Percentiles rank a stretch among this genome's conserved stretches.
Evolutionary conservation across 2,113 vertebrate genomes (phyloP).

Genomic region (Spheniscus mendiculus): DNA sequence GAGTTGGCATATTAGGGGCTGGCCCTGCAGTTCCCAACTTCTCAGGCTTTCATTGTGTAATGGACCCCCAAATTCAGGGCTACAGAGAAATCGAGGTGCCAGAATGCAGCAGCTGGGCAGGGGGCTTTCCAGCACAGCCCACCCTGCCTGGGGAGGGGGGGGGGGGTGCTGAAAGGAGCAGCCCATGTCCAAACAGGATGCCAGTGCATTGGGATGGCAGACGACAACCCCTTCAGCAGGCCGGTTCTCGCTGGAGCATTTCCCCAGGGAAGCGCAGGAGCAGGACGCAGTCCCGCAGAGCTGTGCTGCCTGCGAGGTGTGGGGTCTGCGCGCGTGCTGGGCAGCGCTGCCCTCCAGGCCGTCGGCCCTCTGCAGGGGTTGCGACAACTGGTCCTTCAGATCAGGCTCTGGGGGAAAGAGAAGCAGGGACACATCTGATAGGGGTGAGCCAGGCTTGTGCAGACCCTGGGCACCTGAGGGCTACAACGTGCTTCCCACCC

Average conservation of each 20-base stretch:
- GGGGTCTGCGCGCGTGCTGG: fast-evolving
- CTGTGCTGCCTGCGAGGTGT: not conserved
- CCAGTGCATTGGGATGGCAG: fast-evolving
- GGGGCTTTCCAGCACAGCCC: not conserved
- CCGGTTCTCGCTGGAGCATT: fast-evolving
- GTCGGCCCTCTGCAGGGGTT: not conserved
- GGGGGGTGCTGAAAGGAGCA: not conserved
- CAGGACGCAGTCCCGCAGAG: not conserved
- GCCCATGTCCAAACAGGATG: fast-evolving
- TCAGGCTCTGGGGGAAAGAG: fast-evolving
- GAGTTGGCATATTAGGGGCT: fast-evolving
- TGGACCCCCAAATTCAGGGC: not conserved
- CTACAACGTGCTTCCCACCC: not conserved
- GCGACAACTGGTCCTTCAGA: fast-evolving
- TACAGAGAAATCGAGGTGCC: not conserved
- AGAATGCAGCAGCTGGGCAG: not conserved
- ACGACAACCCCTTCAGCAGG: fast-evolving
- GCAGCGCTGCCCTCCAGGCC: not conserved
- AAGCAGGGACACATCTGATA: fast-evolving
- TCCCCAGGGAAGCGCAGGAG: fast-evolving
- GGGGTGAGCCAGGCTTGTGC: not conserved
- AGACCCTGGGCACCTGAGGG: not conserved
- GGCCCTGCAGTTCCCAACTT: not conserved
- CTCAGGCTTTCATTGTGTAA: not conserved
- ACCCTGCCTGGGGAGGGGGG: fast-evolving